Base-by-base conservation (phyloP, 2,888 invertebrate genomes). In the Micropterix aruncella region DNA sequence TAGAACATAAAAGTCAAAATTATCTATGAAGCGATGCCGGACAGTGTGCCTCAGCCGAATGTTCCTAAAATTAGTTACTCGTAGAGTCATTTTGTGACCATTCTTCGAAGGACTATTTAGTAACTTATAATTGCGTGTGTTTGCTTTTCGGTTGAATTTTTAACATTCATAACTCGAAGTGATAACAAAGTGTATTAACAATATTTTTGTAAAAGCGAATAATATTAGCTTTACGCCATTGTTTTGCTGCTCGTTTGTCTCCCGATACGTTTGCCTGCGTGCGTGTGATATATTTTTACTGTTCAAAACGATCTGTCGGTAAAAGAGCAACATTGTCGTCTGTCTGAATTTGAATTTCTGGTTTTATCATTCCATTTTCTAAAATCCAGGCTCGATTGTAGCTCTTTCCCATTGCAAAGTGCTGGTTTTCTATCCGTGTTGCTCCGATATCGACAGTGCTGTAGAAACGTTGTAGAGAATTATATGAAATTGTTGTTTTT, bases 161-260 rank as follows among this genome's bases (percentile, higher is more conserved):
- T 19, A 39, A 41, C 18, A 17, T 27, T 5, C 16, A 40, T 40
- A 16, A 16, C 17, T 37, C 9, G 37, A 37, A n/a, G 12, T 18
- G 37, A 37, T 42, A 36, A 27, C 27, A 38, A 44, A 38, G 39
- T 16, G n/a, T 42, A 42, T 9, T 4, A 19, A 4, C 12, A 41
- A n/a, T 5, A 14, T 42, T 16, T 46, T 42, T 19, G 40, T 40
- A 41, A 36, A 27, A 18, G 14, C 16, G 14, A 40, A 40, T 40
- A 12, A 37, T 37, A 37, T 16, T 41, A 41, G n/a, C 15, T 44
- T 41, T 27, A 17, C 37, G 38, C 40, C 40, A 40, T 37, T 44
- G 39, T 48, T 49, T 50, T 50, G 50, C 50, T 48, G 48, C 50
- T 45, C 47, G 47, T 50, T 50, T 27, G 27, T 41, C 47, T 50